These are phyloP conservation scores for Agrotis ipsilon DNA, from an alignment of 2,888 invertebrate species.

Conservation along the genomic window DNA sequence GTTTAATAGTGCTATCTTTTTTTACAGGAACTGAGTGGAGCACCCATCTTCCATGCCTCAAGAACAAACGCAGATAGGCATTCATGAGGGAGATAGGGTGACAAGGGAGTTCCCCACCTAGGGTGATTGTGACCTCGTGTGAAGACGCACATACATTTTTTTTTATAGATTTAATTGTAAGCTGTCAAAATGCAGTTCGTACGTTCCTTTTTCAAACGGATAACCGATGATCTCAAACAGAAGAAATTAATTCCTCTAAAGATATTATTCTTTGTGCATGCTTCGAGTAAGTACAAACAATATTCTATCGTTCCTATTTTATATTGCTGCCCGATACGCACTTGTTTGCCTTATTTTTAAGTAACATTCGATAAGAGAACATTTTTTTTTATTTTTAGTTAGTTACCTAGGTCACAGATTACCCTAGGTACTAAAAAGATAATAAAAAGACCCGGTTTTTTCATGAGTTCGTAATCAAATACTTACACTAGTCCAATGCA, in stretches of 20 bases:
- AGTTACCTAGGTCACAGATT: no score
- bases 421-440: no score
- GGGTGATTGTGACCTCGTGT: conserved; percentile 36
- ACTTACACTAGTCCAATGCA: not conserved
- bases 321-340: no score
- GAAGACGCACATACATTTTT: conserved; percentile 23
- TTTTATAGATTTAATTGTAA: conserved; percentile 42
- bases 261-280: conserved; percentile 94
- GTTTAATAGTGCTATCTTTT: conserved; percentile 42
- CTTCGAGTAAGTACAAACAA: conserved; percentile 93
- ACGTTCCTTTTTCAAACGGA: conserved; percentile 92
- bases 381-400: no score
- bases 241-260: conserved; percentile 94
- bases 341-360: no score
- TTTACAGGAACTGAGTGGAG: conserved; percentile 74
- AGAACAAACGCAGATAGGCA: conserved; percentile 71
- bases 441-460: not conserved
- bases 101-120: conserved; percentile 82
- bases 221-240: conserved; percentile 93
- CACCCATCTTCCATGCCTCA: conserved; percentile 83
- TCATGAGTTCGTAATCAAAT: conserved; percentile 8
- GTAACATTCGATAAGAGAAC: no score
- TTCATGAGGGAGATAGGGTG: conserved; percentile 79
- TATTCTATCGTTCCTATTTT: conserved; percentile 11
- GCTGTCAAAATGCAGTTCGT: conserved; percentile 90